phyloP scores from a whole-genome alignment of 2,797 vertebrate genomes.

The Telmatherina bonti region DNA sequence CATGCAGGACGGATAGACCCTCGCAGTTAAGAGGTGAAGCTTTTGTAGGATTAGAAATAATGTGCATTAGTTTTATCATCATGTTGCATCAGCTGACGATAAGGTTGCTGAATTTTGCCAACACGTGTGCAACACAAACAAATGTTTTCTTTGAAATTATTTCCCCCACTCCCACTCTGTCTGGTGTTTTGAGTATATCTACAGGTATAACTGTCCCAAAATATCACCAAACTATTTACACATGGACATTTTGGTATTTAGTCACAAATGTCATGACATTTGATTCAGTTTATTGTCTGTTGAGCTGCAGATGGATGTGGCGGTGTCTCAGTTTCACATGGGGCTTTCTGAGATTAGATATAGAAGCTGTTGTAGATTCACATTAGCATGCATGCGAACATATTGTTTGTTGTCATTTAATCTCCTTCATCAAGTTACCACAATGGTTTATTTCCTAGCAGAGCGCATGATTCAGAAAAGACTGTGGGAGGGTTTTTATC shows the following conservation, averaged over 20 bases:
- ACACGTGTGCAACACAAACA: neutral
- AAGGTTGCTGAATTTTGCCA: neutral
- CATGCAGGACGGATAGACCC: too few relatives aligned
- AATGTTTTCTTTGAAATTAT: neutral
- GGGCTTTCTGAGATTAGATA: conserved; percentile 1
- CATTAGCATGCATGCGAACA: neutral
- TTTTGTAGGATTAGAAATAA: too few relatives aligned
- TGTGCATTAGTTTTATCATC: too few relatives aligned
- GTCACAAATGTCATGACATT: conserved; percentile 42
- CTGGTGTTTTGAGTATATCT: conserved; percentile 8
- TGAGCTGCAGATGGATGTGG: neutral
- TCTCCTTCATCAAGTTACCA: neutral
- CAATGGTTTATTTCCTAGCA: neutral
- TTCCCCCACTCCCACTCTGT: neutral
- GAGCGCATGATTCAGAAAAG: neutral
- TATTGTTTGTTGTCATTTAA: neutral
- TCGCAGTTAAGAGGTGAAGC: too few relatives aligned
- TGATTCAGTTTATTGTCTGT: conserved; percentile 14
- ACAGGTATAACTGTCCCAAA: neutral
- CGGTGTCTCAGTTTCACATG: conserved; percentile 2
- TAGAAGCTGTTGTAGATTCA: neutral
- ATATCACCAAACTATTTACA: conserved; percentile 2
- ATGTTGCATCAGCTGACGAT: too few relatives aligned
- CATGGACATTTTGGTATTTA: neutral
- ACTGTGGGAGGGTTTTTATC: too few relatives aligned